phyloP scores from a whole-genome alignment of 2,113 vertebrate genomes.

The Carassius carassius region DNA sequence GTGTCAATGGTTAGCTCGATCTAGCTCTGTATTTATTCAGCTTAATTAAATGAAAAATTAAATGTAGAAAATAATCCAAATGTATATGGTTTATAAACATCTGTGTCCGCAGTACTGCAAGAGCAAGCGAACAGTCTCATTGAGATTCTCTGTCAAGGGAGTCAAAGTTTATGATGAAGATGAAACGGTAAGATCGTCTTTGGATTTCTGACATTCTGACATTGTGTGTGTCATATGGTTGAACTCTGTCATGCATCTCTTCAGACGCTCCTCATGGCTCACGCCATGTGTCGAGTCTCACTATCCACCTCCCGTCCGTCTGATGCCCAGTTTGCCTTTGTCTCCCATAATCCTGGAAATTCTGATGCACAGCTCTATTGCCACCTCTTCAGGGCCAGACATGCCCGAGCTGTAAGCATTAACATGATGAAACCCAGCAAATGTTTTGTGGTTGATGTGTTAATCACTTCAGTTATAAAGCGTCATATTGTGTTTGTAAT shows the following conservation, averaged over 20 bases:
- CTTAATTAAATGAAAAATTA: no score
- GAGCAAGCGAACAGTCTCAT: slow-evolving; percentile 77
- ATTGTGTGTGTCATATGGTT: background rate
- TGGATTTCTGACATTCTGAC: background rate
- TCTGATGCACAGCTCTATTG: slow-evolving; percentile 82
- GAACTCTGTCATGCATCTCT: background rate
- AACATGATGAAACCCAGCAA: background rate
- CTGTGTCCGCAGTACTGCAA: slow-evolving; percentile 75
- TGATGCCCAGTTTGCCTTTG: slow-evolving; percentile 86
- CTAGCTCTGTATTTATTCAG: no score
- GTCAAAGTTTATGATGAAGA: slow-evolving; percentile 90
- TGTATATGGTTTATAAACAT: background rate
- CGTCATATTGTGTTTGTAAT: background rate
- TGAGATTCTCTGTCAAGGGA: slow-evolving; percentile 89
- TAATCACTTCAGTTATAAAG: background rate
- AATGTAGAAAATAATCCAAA: background rate
- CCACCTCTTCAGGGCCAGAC: slow-evolving; percentile 86
- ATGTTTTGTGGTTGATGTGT: no score
- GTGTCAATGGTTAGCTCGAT: no score
- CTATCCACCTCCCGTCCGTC: slow-evolving; percentile 81
- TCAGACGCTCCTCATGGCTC: slow-evolving; percentile 92
- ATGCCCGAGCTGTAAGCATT: slow-evolving; percentile 74
- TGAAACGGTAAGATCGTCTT: slow-evolving; percentile 75
- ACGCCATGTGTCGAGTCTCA: slow-evolving; percentile 84
- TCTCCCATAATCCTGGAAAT: slow-evolving; percentile 86